These are phyloP conservation scores for western clawed frog (Xenopus tropicalis) DNA, from an alignment of 2,113 vertebrate genomes.

Conservation along the genomic window DNA sequence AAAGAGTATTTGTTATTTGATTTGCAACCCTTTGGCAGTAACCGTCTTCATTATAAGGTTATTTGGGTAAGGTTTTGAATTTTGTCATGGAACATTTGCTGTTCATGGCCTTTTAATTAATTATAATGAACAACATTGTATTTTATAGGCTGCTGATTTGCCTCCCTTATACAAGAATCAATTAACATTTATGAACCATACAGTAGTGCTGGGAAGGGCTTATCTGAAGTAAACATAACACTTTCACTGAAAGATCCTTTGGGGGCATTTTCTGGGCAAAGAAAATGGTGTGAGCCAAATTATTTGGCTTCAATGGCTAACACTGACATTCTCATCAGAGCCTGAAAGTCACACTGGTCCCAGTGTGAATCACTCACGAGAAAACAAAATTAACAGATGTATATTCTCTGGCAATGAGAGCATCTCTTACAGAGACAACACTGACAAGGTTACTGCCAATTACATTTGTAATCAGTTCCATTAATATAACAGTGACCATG, in stretches of 20 bases:
- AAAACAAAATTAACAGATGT: slow-evolving; percentile 16
- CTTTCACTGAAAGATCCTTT: not conserved
- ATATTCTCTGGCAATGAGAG: not conserved
- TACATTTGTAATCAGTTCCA: not conserved
- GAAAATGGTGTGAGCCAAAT: slow-evolving; percentile 29
- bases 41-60: no score
- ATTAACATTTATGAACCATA: slow-evolving; percentile 11
- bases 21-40: no score
- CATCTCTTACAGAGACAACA: slow-evolving; percentile 6
- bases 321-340: slow-evolving; percentile 2
- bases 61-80: not conserved
- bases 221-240: not conserved
- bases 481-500: no score
- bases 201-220: not conserved
- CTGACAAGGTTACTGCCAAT: slow-evolving; percentile 31
- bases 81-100: not conserved
- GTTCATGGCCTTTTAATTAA: not conserved
- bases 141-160: not conserved
- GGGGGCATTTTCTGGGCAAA: slow-evolving; percentile 9
- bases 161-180: not conserved
- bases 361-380: slow-evolving; percentile 29
- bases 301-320: not conserved
- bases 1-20: no score
- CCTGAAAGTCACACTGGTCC: slow-evolving; percentile 35
- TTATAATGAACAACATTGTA: not conserved